Evolutionary conservation across 2,888 invertebrate species (phyloP).

Genomic region (Orthosia incerta): DNA sequence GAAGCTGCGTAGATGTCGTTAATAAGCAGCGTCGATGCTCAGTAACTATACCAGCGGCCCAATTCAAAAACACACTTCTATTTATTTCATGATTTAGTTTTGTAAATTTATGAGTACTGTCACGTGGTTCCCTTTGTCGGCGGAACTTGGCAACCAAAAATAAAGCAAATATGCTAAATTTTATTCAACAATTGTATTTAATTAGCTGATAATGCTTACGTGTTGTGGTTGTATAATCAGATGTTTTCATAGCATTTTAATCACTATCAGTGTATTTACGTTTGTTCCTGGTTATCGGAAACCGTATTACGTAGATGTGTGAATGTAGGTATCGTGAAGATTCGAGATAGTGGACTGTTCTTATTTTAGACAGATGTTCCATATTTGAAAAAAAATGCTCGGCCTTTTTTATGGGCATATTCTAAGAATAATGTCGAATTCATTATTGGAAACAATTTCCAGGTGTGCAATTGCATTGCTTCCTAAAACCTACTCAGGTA

Average conservation of each 20-base stretch:
- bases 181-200: constrained; percentile 46
- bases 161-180: constrained; percentile 27
- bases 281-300: constrained; percentile 77
- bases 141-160: constrained; percentile 15
- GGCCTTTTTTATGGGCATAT: constrained; percentile 14
- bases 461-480: constrained; percentile 42
- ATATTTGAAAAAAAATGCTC: constrained; percentile 3
- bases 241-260: constrained; percentile 68
- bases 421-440: constrained; percentile 13
- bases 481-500: constrained; percentile 4
- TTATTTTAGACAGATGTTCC: constrained; percentile 20
- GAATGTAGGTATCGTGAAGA: constrained; percentile 48
- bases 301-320: constrained; percentile 57
- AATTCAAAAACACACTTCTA: not conserved
- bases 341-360: constrained; percentile 23
- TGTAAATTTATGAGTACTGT: not conserved
- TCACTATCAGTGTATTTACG: constrained; percentile 69
- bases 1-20: not conserved
- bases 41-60: not conserved
- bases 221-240: constrained; percentile 59
- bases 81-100: constrained; percentile 1
- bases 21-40: not conserved
- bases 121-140: constrained; percentile 2
- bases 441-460: constrained; percentile 25
- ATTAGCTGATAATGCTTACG: constrained; percentile 53